phyloP scores from a whole-genome alignment of 1,140 invertebrate species.

The Eriocheir sinensis region DNA sequence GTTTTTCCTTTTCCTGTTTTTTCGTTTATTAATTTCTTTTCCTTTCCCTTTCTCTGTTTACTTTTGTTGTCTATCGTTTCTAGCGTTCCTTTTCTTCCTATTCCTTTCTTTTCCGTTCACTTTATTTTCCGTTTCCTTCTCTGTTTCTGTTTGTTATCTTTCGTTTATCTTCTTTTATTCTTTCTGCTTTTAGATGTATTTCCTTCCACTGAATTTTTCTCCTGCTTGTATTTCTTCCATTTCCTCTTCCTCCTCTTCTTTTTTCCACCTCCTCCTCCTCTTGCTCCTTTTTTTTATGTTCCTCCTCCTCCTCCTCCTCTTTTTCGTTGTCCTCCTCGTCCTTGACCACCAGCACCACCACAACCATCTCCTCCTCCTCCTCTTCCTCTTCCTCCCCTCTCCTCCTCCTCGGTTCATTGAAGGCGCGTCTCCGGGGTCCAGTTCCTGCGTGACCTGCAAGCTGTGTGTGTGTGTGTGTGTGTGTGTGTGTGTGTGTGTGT shows the following conservation, averaged over 20 bases:
- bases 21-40: no score
- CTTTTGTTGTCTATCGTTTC: no score
- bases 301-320: constrained; percentile 4
- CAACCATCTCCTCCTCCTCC: background rate
- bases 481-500: constrained; percentile 44
- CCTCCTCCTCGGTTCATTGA: constrained; percentile 1
- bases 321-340: no score
- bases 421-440: background rate
- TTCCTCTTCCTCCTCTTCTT: no score
- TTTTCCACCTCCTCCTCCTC: background rate
- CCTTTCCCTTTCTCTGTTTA: no score
- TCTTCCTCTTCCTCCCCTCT: background rate
- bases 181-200: background rate
- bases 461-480: constrained; percentile 19
- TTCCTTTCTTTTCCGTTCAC: background rate
- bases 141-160: background rate
- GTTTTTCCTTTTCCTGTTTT: no score
- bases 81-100: no score
- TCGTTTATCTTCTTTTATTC: background rate
- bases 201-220: background rate
- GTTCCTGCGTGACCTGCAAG: background rate
- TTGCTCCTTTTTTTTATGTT: background rate
- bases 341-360: background rate
- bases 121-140: background rate
- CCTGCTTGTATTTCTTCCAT: background rate